Base-by-base conservation (phyloP, 53 echinoderm and acorn worm genomes). In the Paelopatides confundens region DNA sequence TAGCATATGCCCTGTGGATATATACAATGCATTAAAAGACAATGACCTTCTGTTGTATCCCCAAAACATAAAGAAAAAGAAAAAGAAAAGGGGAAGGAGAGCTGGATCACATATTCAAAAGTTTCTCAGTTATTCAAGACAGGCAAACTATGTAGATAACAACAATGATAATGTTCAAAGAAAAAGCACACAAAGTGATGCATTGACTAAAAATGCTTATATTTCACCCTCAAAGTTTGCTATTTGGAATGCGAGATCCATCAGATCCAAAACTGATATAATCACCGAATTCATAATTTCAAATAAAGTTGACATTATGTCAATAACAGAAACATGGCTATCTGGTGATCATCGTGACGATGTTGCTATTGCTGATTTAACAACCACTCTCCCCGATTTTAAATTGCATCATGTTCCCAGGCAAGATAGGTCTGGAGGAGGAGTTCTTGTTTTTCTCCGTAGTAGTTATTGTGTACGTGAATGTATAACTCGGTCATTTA, bases 311-410 rank as follows among this genome's bases (percentile, higher is more conserved):
- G 91, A 91, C 52, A 91, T 91, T 43, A 47, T 91, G 53, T 82
- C 87, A n/a, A 81, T 91, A 11, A 91, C 87, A 5, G 82, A 91
- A 46, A 82, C 91, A 32, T 87, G 87, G 91, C 85, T 69, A 8
- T 71, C 82, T 35, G 83, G 87, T 70, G 91, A 91, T 83, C n/a
- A 91, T 17, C 71, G 91, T 43, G 91, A 87, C 49, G 62, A 91
- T 48, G 21, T 81, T 24, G 35, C 66, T 14, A 69, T 91, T 30
- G 91, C 71, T 58, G 87, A 82, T 62, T 43, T 91, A 27, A 71
- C 82, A 33, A 37, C 85, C 10, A 91, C 91, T 1, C 46, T 89
- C 31, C 89, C 62, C 26, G 63, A 88, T 30, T 77, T 38, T 65
- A 35, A 21, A 63, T 31, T 62, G 53, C 58, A 78, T 48, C 88